A percentile compares a stretch with the other conserved stretches of the same genome.
phyloP scores from a whole-genome alignment of 2,797 vertebrate species.

The Argyrosomus regius region DNA sequence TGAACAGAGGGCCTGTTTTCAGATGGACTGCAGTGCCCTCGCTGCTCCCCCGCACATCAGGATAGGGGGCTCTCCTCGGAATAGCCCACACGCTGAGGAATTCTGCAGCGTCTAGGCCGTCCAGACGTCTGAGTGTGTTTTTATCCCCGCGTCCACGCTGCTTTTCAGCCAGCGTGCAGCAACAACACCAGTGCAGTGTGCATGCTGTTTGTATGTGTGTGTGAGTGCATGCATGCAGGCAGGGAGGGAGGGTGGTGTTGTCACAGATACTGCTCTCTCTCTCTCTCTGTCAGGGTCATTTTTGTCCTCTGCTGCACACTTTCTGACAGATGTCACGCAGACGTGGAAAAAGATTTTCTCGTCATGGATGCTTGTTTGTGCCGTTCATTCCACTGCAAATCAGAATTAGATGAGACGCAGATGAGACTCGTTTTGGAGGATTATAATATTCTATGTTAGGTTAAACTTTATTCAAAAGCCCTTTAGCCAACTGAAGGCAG shows the following conservation, averaged over 20 bases:
- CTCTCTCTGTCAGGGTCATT: slow-evolving; percentile 12
- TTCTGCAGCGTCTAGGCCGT: slow-evolving; percentile 72
- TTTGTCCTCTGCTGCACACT: slow-evolving; percentile 33
- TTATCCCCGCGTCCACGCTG: slow-evolving; percentile 51
- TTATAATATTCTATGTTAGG: slow-evolving; percentile 8
- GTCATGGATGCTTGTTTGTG: slow-evolving; percentile 11
- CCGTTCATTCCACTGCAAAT: slow-evolving; percentile 1
- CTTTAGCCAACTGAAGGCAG: slow-evolving; percentile 21
- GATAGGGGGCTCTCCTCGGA: slow-evolving; percentile 66
- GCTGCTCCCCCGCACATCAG: slow-evolving; percentile 61
- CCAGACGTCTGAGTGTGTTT: slow-evolving; percentile 76
- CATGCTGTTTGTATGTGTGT: slow-evolving; percentile 53
- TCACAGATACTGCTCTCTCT: slow-evolving; percentile 48
- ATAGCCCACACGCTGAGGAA: slow-evolving; percentile 78
- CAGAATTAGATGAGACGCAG: slow-evolving; percentile 11
- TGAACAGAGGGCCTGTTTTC: slow-evolving; percentile 79
- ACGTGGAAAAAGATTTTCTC: slow-evolving; percentile 29
- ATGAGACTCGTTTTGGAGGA: slow-evolving; percentile 10
- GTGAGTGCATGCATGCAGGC: not conserved
- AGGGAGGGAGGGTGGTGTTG: slow-evolving; percentile 9
- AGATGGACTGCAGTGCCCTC: slow-evolving; percentile 65
- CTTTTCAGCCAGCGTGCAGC: slow-evolving; percentile 50
- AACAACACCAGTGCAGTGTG: slow-evolving; percentile 41
- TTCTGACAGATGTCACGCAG: slow-evolving; percentile 56
- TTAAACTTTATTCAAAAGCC: slow-evolving; percentile 13